These are phyloP conservation scores for Machimus rusticus DNA, from an alignment of 2,888 invertebrate species.

Conservation along the genomic window DNA sequence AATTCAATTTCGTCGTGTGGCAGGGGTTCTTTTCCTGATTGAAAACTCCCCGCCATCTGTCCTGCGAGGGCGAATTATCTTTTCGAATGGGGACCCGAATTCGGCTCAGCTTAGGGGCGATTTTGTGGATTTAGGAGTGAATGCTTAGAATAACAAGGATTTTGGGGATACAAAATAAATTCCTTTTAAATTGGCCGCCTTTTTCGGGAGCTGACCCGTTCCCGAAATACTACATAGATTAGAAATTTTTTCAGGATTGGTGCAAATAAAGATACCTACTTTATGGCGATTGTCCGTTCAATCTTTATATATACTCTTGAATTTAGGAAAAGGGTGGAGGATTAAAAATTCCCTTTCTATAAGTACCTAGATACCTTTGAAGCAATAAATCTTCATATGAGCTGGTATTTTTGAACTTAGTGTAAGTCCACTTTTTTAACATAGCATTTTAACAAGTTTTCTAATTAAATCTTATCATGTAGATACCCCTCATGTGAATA, in stretches of 20 bases:
- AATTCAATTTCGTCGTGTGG: slow-evolving; percentile 39
- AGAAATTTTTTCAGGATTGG: background rate
- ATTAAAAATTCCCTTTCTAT: background rate
- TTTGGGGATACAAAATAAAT: background rate
- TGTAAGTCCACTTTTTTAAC: no score
- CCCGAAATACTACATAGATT: background rate
- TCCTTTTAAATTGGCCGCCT: background rate
- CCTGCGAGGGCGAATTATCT: background rate
- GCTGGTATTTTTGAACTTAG: no score
- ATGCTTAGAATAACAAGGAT: slow-evolving; percentile 3
- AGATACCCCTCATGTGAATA: no score
- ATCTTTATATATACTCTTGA: no score
- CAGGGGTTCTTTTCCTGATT: slow-evolving; percentile 34
- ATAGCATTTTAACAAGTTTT: no score
- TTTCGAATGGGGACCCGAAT: background rate
- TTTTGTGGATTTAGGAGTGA: background rate
- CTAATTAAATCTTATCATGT: no score
- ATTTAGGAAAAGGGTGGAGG: no score
- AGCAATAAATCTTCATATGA: no score
- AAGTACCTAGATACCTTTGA: no score
- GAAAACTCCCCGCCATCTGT: slow-evolving; percentile 31
- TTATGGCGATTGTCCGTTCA: background rate
- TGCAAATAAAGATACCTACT: background rate
- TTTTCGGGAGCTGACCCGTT: background rate
- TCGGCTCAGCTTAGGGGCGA: background rate